phyloP scores from a whole-genome alignment of 2,113 vertebrate genomes.

The Ctenodactylus gundi region DNA sequence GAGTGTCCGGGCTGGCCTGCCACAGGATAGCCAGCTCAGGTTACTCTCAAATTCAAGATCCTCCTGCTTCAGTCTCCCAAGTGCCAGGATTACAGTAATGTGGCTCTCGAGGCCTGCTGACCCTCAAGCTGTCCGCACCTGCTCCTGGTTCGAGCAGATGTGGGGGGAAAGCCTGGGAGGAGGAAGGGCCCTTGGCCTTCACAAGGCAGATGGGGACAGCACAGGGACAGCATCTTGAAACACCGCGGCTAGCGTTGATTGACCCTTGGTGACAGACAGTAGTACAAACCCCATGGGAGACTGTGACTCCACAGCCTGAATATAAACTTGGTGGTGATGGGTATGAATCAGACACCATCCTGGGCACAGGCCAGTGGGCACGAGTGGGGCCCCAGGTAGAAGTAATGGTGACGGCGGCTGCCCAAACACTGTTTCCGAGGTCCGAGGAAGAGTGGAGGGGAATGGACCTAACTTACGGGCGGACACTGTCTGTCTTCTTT shows the following conservation, averaged over 20 bases:
- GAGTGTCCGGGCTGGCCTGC: background rate
- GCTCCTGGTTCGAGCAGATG: background rate
- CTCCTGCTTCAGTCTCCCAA: background rate
- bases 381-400: background rate
- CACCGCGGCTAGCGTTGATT: background rate
- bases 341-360: background rate
- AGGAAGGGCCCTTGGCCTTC: background rate
- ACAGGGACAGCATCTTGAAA: background rate
- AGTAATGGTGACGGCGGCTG: background rate
- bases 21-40: background rate
- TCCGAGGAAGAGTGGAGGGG: background rate
- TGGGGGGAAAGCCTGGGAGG: background rate
- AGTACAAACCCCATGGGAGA: background rate
- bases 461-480: background rate
- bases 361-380: background rate
- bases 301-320: background rate
- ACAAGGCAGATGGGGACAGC: background rate
- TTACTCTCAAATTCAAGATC: background rate
- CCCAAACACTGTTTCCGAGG: background rate
- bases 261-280: background rate
- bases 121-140: background rate
- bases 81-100: background rate
- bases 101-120: background rate
- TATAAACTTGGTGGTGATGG: rapidly evolving
- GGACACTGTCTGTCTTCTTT: too few species aligned